A percentile compares a stretch with the other conserved stretches of the same genome.
Evolutionary conservation across 2,888 invertebrate genomes (phyloP).

Genomic region (Choreutis nemorana): DNA sequence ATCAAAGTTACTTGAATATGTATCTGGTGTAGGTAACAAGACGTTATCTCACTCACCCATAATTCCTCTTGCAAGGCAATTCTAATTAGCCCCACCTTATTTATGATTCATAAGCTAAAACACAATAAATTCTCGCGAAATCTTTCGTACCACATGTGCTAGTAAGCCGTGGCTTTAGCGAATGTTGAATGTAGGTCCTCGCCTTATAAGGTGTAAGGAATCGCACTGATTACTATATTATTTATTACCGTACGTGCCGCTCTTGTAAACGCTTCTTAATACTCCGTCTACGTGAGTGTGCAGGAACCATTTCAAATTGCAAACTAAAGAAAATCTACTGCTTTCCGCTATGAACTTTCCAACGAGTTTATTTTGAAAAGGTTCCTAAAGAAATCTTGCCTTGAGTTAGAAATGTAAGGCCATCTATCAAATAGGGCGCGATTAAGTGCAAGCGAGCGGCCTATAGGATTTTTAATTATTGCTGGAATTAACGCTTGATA

Average conservation of each 20-base stretch:
- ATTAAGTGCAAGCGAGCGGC: constrained; percentile 45
- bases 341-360: too few species aligned
- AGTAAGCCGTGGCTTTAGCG: constrained; percentile 58
- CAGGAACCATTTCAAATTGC: constrained; percentile 37
- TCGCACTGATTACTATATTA: constrained; percentile 66
- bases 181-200: constrained; percentile 63
- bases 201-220: constrained; percentile 66
- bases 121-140: constrained; percentile 60
- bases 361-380: constrained; percentile 27
- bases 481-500: constrained; percentile 43
- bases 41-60: too few species aligned
- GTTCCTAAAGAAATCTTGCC: constrained; percentile 35
- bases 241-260: constrained; percentile 64
- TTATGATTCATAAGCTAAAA: constrained; percentile 65
- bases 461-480: constrained; percentile 58
- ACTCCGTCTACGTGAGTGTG: constrained; percentile 39
- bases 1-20: too few species aligned
- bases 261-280: constrained; percentile 64
- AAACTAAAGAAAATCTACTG: too few species aligned
- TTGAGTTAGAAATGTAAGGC: constrained; percentile 23
- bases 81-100: constrained; percentile 61
- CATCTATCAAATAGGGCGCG: constrained; percentile 54
- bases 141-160: constrained; percentile 64
- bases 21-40: too few species aligned
- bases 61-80: constrained; percentile 25